Conservation (phyloP, 2,797 vertebrate genomes). For the Amniataba percoides region DNA sequence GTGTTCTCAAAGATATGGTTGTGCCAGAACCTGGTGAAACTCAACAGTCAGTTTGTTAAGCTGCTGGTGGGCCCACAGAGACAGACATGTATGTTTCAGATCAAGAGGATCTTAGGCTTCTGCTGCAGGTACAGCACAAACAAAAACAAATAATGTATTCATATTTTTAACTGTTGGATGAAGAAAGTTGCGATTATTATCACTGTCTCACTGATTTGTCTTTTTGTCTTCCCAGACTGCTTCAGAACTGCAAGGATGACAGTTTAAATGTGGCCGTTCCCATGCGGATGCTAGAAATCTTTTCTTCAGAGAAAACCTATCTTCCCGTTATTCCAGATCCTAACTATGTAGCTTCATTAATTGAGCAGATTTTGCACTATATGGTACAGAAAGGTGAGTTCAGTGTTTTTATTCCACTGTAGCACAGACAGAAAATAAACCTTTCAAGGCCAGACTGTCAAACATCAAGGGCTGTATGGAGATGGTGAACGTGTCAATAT, state of each 20-base stretch:
- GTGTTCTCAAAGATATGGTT: conserved; percentile 91
- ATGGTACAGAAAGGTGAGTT: conserved; percentile 95
- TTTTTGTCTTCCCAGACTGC: conserved; percentile 83
- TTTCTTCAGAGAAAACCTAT: conserved; percentile 94
- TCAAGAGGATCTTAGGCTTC: conserved; percentile 94
- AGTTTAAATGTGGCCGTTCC: conserved; percentile 95
- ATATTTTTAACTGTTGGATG: neutral
- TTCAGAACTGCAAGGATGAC: conserved; percentile 91
- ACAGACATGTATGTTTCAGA: conserved; percentile 95
- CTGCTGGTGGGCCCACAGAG: conserved; percentile 91
- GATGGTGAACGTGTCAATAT: conserved; percentile 23
- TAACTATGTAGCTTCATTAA: conserved; percentile 89
- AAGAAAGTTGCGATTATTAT: neutral
- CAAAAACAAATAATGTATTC: too few relatives aligned
- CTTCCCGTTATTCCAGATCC: conserved; percentile 91
- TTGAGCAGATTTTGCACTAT: conserved; percentile 99
- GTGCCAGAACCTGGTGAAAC: conserved; percentile 96
- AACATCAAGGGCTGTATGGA: neutral
- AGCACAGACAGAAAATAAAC: conserved; percentile 6
- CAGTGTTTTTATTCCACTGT: neutral
- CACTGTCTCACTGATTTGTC: conserved; percentile 3
- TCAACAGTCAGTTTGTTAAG: conserved; percentile 92
- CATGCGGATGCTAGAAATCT: conserved; percentile 98
- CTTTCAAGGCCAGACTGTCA: neutral
- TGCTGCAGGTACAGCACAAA: conserved; percentile 82